A percentile compares a stretch with the other conserved stretches of the same genome.
phyloP scores from a whole-genome alignment of 2,888 invertebrate species.

The Drosophila koepferae region DNA sequence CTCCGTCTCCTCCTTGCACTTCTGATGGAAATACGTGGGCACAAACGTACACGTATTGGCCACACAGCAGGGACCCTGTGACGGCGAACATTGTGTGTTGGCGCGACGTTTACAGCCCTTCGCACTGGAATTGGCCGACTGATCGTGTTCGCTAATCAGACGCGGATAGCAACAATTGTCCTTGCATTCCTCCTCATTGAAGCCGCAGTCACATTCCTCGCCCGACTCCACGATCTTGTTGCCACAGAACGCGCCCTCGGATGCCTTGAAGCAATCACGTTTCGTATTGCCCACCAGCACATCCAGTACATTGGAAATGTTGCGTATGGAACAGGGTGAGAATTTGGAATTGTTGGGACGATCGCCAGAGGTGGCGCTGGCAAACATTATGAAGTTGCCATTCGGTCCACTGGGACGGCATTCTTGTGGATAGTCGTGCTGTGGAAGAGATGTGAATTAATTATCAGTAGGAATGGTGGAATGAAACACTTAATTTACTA shows the following conservation, averaged over 20 bases:
- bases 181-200: constrained; percentile 95
- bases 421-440: constrained; percentile 97
- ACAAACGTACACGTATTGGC: constrained; percentile 92
- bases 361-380: constrained; percentile 99
- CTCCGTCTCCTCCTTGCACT: constrained; percentile 94
- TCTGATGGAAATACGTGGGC: constrained; percentile 87
- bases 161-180: constrained; percentile 97
- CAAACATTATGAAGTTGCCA: constrained; percentile 99
- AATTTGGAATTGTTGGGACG: constrained; percentile 99
- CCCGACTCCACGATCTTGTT: constrained; percentile 99
- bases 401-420: constrained; percentile 95
- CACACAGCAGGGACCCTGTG: constrained; percentile 98
- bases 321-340: constrained; percentile 96
- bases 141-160: constrained; percentile 89
- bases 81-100: constrained; percentile 93
- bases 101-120: constrained; percentile 92
- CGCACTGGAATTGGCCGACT: constrained; percentile 89
- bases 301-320: constrained; percentile 97
- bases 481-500: neutral
- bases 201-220: constrained; percentile 99
- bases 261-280: constrained; percentile 96
- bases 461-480: neutral
- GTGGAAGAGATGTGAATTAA: constrained; percentile 49
- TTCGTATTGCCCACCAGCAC: constrained; percentile 96
- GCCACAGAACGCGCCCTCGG: constrained; percentile 98